These are phyloP conservation scores for Andrena hattorfiana DNA, from an alignment of 2,888 invertebrate species.

Conservation along the genomic window DNA sequence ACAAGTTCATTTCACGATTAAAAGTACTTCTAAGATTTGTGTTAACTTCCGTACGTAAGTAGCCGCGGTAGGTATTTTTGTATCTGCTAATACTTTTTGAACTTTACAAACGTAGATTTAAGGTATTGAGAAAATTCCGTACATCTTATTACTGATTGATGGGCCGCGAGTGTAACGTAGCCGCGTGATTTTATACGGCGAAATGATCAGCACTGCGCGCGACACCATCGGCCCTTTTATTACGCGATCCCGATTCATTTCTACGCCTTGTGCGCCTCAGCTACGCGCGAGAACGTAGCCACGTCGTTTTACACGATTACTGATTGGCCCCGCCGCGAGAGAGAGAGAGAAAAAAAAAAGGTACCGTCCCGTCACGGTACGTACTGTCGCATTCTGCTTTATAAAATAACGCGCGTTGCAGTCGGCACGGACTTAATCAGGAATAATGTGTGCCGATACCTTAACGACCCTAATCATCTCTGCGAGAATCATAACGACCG, in stretches of 20 bases:
- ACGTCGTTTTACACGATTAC: not conserved
- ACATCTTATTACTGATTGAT: conserved; percentile 66
- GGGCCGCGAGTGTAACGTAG: conserved; percentile 55
- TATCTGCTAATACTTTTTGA: conserved; percentile 82
- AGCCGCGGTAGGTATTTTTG: conserved; percentile 88
- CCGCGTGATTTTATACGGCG: conserved; percentile 61
- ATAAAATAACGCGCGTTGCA: conserved; percentile 62
- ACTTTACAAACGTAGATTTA: conserved; percentile 79
- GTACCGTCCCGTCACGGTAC: conserved; percentile 9
- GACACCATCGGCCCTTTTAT: not conserved
- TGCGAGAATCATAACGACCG: conserved; percentile 38
- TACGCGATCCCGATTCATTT: not conserved
- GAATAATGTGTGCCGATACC: conserved; percentile 66
- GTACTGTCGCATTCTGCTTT: conserved; percentile 59
- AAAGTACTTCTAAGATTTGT: conserved; percentile 84
- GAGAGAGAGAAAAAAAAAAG: not conserved
- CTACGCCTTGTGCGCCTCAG: conserved; percentile 14
- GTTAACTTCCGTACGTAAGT: conserved; percentile 87
- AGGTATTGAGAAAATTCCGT: conserved; percentile 74
- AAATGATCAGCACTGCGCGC: conserved; percentile 50
- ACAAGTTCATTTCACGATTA: conserved; percentile 84
- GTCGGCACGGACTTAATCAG: conserved; percentile 55
- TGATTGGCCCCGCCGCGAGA: not conserved
- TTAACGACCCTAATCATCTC: conserved; percentile 55
- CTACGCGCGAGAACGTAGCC: not conserved